Evolutionary conservation across 2,797 vertebrate genomes (phyloP), one percentile per base, ranked within the genome.

Genomic region (Eupleurogrammus muticus): DNA sequence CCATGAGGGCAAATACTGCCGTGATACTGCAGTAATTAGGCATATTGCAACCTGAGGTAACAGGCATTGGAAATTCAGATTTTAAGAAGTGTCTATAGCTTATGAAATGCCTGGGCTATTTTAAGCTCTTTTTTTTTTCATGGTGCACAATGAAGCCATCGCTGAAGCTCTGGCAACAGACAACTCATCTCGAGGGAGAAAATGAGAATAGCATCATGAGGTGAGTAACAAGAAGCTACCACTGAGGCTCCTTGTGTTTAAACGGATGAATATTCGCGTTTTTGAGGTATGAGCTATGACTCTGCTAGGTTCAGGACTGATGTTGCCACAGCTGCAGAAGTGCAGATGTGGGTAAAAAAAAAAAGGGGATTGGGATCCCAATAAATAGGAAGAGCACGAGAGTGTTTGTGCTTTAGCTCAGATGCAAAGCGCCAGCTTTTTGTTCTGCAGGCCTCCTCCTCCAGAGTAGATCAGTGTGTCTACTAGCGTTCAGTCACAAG

Each of bases 21-120:
- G 69, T 54, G 23, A 78, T 80, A 73, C 54, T 55, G 75, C 76
- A 64, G 79, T 85, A 82, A 92, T 92, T 87, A 77, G 52, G 67
- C 73, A 75, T 84, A 85, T 81, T 82, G 83, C 65, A 85, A 58
- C 80, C 66, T 52, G 61, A 81, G 67, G 63, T 81, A 87, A 89
- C 46, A 51, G 50, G 75, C 65, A 49, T 79, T 71, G 52, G 71
- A 83, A 75, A 78, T 84, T 56, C 69, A 46, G 23, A 82, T 79
- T 81, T 82, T 70, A 75, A 86, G 54, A 75, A 80, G 74, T 13
- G 9, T 79, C 70, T 66, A 57, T 73, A 70, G 79, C 58, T 83
- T 52, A 76, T 83, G 50, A 79, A 73, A 85, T 50, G 60, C 34
- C 2, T 36, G 28, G 32, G 64, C 63, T 87, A 83, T 84, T 84